Evolutionary conservation across 2,797 vertebrate species (phyloP).

Genomic region (Dendrocincla tyrannina): DNA sequence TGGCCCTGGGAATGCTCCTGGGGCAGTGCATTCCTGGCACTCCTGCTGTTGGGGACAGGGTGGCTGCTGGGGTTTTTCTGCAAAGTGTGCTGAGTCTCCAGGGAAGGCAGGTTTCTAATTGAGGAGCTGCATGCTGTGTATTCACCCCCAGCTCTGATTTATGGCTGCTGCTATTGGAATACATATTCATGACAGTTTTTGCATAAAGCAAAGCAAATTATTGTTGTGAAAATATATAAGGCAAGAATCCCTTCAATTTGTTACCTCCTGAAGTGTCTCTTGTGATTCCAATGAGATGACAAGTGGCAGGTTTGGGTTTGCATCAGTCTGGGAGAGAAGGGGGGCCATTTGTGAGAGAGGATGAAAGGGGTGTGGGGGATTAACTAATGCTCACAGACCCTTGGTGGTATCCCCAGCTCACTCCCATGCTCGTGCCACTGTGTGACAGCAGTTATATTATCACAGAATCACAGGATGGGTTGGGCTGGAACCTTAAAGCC

Average conservation of each 20-base stretch:
- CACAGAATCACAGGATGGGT: background rate
- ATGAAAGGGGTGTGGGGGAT: background rate
- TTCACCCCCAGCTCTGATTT: slow-evolving; percentile 30
- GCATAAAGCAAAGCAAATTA: slow-evolving; percentile 38
- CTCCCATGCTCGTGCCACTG: background rate
- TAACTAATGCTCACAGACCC: background rate
- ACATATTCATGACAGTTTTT: slow-evolving; percentile 33
- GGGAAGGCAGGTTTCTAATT: background rate
- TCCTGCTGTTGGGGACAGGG: background rate
- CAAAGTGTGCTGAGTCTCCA: background rate
- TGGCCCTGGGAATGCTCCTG: background rate
- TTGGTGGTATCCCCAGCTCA: background rate
- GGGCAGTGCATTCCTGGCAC: background rate
- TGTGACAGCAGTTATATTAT: background rate
- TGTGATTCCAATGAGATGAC: background rate
- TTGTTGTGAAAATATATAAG: slow-evolving; percentile 48
- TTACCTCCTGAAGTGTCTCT: slow-evolving; percentile 20
- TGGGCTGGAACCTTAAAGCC: background rate
- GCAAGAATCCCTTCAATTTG: slow-evolving; percentile 8
- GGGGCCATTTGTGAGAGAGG: background rate
- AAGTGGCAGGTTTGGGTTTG: background rate
- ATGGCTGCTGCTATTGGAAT: slow-evolving; percentile 34
- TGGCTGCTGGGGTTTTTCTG: background rate
- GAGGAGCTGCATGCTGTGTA: background rate
- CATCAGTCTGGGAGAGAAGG: background rate